These are phyloP conservation scores for Ochotona curzoniae DNA, from an alignment of 2,113 vertebrate species.

Conservation along the genomic window DNA sequence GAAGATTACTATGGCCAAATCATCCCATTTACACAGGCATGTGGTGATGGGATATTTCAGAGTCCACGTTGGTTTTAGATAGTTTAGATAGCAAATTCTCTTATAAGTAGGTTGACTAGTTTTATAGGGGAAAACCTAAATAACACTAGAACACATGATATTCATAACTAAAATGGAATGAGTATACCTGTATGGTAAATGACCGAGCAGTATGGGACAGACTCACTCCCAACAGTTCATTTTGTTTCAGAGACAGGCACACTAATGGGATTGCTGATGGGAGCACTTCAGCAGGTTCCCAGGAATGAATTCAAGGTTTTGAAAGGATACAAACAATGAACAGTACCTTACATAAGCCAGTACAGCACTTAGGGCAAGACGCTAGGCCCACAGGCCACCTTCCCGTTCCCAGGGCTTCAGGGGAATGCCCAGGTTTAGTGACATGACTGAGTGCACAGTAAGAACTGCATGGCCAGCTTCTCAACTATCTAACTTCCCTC, in stretches of 20 bases:
- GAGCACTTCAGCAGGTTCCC: background rate
- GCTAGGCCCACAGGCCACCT: background rate
- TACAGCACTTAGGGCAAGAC: background rate
- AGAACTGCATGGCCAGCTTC: background rate
- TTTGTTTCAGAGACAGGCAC: background rate
- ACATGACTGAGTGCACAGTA: background rate
- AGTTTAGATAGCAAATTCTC: background rate
- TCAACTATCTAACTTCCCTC: background rate
- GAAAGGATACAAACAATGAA: background rate
- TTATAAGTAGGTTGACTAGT: background rate
- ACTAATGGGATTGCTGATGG: background rate
- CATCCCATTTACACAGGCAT: background rate
- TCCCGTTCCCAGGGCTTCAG: background rate
- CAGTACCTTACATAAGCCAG: background rate
- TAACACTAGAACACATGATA: background rate
- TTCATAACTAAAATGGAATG: background rate
- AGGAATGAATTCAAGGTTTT: slow-evolving; percentile 36
- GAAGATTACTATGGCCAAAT: background rate
- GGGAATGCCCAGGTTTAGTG: background rate
- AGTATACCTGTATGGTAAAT: background rate
- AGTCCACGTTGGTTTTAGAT: background rate
- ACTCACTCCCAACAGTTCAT: background rate
- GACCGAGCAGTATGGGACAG: accelerated
- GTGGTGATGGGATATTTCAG: background rate
- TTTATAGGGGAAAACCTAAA: background rate